Evolutionary conservation across 2,113 vertebrate genomes (phyloP).

Genomic region (Sturnus vulgaris): DNA sequence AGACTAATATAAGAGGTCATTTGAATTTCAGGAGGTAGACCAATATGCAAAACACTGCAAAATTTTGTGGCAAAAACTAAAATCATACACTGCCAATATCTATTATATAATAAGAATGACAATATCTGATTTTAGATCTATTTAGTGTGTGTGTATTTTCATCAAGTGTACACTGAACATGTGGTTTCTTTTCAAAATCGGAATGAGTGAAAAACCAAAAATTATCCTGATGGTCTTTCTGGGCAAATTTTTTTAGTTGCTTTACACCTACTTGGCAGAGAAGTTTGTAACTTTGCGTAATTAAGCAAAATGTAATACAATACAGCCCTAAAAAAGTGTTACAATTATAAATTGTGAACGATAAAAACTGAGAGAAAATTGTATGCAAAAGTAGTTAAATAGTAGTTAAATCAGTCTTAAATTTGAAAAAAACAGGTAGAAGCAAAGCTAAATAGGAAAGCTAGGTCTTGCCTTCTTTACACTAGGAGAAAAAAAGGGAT

Average conservation of each 20-base stretch:
- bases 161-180: not conserved
- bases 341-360: not conserved
- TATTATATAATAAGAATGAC: not conserved
- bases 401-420: not conserved
- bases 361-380: not conserved
- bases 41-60: not conserved
- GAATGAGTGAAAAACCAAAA: not conserved
- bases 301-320: not conserved
- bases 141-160: not conserved
- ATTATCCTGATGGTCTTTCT: not conserved
- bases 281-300: not conserved
- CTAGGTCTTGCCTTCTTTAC: not conserved
- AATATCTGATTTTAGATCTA: not conserved
- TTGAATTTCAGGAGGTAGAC: not conserved
- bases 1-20: not conserved
- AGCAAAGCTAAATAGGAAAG: not conserved
- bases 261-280: not conserved
- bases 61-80: not conserved
- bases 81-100: not conserved
- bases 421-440: not conserved
- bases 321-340: not conserved
- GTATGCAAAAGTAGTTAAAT: not conserved
- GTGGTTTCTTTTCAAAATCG: not conserved
- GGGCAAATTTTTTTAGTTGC: not conserved
- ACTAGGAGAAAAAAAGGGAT: not conserved